Percentiles rank a stretch among this genome's conserved stretches.
Evolutionary conservation across 2,888 invertebrate genomes (phyloP).

Genomic region (Perithous albicinctus): DNA sequence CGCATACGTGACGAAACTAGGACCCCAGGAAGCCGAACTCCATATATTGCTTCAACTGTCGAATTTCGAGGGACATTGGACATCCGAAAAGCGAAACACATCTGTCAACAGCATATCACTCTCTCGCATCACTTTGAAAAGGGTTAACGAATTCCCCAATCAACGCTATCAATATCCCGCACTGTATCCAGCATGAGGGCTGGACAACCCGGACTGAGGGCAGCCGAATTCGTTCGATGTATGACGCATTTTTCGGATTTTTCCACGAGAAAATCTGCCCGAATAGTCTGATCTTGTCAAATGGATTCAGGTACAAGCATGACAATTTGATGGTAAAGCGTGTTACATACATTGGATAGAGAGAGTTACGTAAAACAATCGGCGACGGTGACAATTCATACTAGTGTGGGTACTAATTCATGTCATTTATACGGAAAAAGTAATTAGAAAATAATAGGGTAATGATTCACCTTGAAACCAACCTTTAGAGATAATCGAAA

Average conservation of each 20-base stretch:
- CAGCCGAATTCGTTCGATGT: conserved; percentile 34
- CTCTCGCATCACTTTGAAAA: conserved; percentile 67
- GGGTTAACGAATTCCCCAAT: conserved; percentile 77
- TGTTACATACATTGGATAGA: not conserved
- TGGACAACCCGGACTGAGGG: too few species aligned
- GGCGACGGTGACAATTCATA: not conserved
- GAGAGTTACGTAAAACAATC: not conserved
- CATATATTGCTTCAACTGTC: conserved; percentile 23
- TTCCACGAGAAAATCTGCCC: conserved; percentile 56
- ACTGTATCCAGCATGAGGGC: conserved; percentile 11
- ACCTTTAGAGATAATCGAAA: too few species aligned
- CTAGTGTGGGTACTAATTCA: not conserved
- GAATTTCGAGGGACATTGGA: conserved; percentile 13
- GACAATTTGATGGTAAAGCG: not conserved
- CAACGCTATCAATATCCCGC: conserved; percentile 77
- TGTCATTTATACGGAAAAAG: not conserved
- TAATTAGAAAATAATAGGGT: too few species aligned
- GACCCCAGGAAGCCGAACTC: conserved; percentile 16
- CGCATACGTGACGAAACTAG: conserved; percentile 25
- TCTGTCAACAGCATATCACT: conserved; percentile 22
- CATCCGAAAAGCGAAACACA: conserved; percentile 19
- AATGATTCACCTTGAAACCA: too few species aligned
- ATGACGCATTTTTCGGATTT: conserved; percentile 64
- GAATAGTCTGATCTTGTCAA: conserved; percentile 66
- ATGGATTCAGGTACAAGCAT: conserved; percentile 22